These are phyloP conservation scores for Globodera rostochiensis DNA, from an alignment of 1,140 invertebrate genomes.

Conservation along the genomic window DNA sequence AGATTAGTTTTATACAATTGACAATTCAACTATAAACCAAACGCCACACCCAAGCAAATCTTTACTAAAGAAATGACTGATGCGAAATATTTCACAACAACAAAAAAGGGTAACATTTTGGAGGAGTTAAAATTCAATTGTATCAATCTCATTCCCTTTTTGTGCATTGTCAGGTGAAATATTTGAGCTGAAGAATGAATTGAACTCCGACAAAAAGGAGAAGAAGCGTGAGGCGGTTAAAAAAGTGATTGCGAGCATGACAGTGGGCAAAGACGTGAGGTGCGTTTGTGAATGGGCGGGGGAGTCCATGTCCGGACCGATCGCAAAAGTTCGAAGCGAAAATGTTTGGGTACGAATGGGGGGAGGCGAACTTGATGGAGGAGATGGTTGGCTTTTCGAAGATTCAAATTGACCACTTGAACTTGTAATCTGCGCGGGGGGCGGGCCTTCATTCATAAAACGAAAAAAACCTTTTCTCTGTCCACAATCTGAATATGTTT, in stretches of 20 bases:
- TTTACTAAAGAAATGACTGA: slow-evolving; percentile 80
- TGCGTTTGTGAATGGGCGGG: slow-evolving; percentile 66
- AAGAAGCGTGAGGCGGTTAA: slow-evolving; percentile 99
- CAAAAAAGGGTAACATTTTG: slow-evolving; percentile 80
- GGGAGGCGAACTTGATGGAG: too few relatives aligned
- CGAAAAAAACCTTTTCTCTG: too few relatives aligned
- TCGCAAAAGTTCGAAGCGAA: too few relatives aligned
- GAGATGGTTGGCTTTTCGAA: too few relatives aligned
- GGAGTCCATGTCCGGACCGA: slow-evolving; percentile 59
- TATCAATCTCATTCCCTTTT: neutral
- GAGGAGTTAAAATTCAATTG: slow-evolving; percentile 25
- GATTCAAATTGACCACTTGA: too few relatives aligned
- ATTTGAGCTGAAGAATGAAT: slow-evolving; percentile 95
- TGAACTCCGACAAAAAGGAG: slow-evolving; percentile 99
- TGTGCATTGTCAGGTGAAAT: slow-evolving; percentile 76
- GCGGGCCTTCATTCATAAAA: too few relatives aligned
- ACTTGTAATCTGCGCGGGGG: too few relatives aligned
- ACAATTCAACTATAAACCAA: too few relatives aligned
- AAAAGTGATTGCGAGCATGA: slow-evolving; percentile 99
- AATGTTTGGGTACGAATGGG: too few relatives aligned
- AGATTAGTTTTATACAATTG: too few relatives aligned
- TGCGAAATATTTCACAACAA: slow-evolving; percentile 99
- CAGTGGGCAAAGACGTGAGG: slow-evolving; percentile 83
- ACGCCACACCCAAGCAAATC: neutral
- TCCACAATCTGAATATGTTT: too few relatives aligned